These are phyloP conservation scores for Hephaestus fuliginosus DNA, from an alignment of 2,797 vertebrate species.

Conservation along the genomic window DNA sequence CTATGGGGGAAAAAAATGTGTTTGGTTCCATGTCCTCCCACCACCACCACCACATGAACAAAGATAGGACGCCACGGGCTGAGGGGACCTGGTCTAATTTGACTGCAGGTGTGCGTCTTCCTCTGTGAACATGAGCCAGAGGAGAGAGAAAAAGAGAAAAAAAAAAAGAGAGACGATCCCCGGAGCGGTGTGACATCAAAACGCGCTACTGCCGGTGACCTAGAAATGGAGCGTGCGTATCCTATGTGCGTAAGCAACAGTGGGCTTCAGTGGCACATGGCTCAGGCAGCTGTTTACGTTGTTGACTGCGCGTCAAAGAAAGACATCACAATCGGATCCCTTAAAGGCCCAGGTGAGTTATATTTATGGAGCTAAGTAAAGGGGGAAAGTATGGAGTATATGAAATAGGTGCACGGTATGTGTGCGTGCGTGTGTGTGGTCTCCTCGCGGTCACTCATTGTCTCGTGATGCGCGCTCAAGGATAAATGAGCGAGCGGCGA, in stretches of 20 bases:
- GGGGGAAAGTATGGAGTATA: slow-evolving; percentile 5
- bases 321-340: slow-evolving; percentile 39
- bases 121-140: slow-evolving; percentile 41
- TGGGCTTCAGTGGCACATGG: slow-evolving; percentile 55
- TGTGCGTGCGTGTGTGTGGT: neutral
- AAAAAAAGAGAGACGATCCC: slow-evolving; percentile 48
- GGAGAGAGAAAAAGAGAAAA: slow-evolving; percentile 12
- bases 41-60: neutral
- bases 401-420: neutral
- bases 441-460: slow-evolving; percentile 26
- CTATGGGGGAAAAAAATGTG: too few relatives aligned
- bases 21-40: too few relatives aligned
- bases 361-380: slow-evolving; percentile 27
- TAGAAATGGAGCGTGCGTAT: slow-evolving; percentile 75
- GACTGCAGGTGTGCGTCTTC: slow-evolving; percentile 41
- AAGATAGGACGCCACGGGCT: neutral
- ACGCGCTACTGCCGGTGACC: slow-evolving; percentile 71
- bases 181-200: slow-evolving; percentile 73
- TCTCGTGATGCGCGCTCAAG: slow-evolving; percentile 36
- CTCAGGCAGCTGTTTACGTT: slow-evolving; percentile 52
- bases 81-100: slow-evolving; percentile 25
- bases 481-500: neutral
- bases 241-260: slow-evolving; percentile 67
- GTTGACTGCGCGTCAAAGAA: slow-evolving; percentile 43
- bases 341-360: neutral